A percentile compares a stretch with the other conserved stretches of the same genome.
phyloP scores from a whole-genome alignment of 2,888 invertebrate genomes.

The Calliphora vomitoria region DNA sequence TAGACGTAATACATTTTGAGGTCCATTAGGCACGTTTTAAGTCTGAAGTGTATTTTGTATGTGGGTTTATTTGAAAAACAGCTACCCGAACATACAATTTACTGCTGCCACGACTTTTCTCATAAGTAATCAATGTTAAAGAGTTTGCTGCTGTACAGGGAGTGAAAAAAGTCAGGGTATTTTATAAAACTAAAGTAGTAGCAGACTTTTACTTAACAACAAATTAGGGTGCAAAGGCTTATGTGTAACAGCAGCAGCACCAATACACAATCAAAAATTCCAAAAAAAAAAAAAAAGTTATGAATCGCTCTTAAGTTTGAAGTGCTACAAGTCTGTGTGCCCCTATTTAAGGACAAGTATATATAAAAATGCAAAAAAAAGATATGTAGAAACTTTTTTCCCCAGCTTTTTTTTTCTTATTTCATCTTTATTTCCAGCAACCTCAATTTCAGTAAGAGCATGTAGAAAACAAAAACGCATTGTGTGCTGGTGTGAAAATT shows the following conservation, averaged over 20 bases:
- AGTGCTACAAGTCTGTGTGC: conserved; percentile 41
- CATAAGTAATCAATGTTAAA: conserved; percentile 42
- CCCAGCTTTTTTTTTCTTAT: too few relatives aligned
- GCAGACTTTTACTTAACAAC: conserved; percentile 36
- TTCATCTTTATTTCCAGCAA: neutral
- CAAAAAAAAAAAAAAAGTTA: conserved; percentile 13
- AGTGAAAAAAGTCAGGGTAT: neutral
- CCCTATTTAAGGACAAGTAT: conserved; percentile 26
- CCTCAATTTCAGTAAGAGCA: conserved; percentile 21
- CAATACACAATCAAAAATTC: neutral
- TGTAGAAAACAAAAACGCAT: neutral
- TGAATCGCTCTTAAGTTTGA: conserved; percentile 32
- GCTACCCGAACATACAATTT: neutral
- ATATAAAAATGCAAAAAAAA: neutral
- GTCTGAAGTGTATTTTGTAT: conserved; percentile 30
- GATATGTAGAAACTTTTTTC: neutral
- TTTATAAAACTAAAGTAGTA: conserved; percentile 12
- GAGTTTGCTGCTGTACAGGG: too few relatives aligned
- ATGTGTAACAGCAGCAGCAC: neutral
- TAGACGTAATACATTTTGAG: conserved; percentile 55
- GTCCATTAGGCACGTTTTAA: conserved; percentile 68
- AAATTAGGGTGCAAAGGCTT: conserved; percentile 49
- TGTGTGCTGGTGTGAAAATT: conserved; percentile 7
- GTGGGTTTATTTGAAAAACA: neutral
- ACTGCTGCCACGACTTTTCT: neutral